Evolutionary conservation across 2,797 vertebrate genomes (phyloP), one percentile per base, ranked within the genome.

Genomic region (Toxotes lorentzi): DNA sequence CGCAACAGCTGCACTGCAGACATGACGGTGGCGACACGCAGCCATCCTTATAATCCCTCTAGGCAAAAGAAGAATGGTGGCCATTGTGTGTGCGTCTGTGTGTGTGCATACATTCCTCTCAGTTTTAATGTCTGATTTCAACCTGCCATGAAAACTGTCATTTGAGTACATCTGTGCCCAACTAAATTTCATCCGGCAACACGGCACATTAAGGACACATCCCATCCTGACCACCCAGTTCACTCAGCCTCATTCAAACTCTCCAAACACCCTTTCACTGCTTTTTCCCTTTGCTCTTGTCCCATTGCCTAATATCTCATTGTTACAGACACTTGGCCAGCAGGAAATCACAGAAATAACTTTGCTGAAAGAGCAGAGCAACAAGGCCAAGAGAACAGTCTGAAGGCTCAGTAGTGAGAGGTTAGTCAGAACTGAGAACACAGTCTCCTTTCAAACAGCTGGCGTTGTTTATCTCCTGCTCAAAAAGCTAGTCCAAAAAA

Each of bases 1-100:
- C 48, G 67, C 73, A 91, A 94, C 95, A 95, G 95, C 95, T 96
- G 95, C 91, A 78, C 67, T 75, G 83, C 90, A 95, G 93, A 92
- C 92, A 88, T 79, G 87, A 88, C 79, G 70, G 79, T 86, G 89
- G 90, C 88, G 87, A 91, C 92, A 93, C 45, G 88, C 87, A 92
- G 72, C 80, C 89, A 89, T 89, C 79, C 81, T 81, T 87, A 58
- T 92, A 94, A 95, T 91, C 93, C 92, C 87, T 84, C 72, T 30
- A 70, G 78, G 85, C 81, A 32, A 19, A 17, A 56, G 34, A 57
- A 27, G 88, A 92, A 91, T 90, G 81, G 81, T 78, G 59, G 75
- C 78, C 82, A 89, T 90, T 91, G 92, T 90, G 30, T 76, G 43
- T 58, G 24, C 64, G 30, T 71, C 5, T 69, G 5, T 63, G 66